A percentile compares a stretch with the other conserved stretches of the same genome.
phyloP scores from a whole-genome alignment of 2,797 vertebrate species.

The Typhlichthys eigenmanni region DNA sequence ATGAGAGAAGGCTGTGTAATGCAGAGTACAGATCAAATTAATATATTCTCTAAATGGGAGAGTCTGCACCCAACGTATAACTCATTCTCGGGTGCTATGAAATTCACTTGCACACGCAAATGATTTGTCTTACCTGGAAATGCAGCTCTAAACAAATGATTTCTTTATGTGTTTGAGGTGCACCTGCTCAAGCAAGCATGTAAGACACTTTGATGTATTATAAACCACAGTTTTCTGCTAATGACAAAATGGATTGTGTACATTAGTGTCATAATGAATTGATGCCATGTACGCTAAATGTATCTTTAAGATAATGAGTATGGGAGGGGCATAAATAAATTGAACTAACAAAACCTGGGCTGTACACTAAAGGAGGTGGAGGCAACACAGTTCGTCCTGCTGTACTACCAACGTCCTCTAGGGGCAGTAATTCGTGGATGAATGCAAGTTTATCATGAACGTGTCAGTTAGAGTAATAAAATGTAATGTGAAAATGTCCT shows the following conservation, averaged over 20 bases:
- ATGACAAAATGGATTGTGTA: too few relatives aligned
- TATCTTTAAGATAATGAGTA: too few relatives aligned
- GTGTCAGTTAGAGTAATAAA: too few relatives aligned
- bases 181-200: neutral
- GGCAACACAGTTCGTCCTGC: neutral
- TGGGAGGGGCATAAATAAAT: slow-evolving; percentile 2
- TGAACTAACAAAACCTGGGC: slow-evolving; percentile 27
- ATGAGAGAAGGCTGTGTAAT: slow-evolving; percentile 45
- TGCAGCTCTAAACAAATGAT: slow-evolving; percentile 6
- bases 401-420: slow-evolving; percentile 8
- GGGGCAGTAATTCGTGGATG: slow-evolving; percentile 14
- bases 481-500: too few relatives aligned
- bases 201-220: neutral
- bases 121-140: slow-evolving; percentile 26
- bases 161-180: neutral
- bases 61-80: slow-evolving; percentile 40
- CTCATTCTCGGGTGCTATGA: slow-evolving; percentile 37
- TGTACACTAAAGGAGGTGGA: slow-evolving; percentile 3
- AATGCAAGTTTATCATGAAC: too few relatives aligned
- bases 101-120: slow-evolving; percentile 29
- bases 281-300: too few relatives aligned
- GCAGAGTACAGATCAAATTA: slow-evolving; percentile 53
- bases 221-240: neutral
- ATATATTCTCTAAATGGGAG: slow-evolving; percentile 54
- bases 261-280: too few relatives aligned